These are phyloP conservation scores for Virgularia gustaviana DNA, from an alignment of 92 coral and sea anemone genomes.

Conservation along the genomic window DNA sequence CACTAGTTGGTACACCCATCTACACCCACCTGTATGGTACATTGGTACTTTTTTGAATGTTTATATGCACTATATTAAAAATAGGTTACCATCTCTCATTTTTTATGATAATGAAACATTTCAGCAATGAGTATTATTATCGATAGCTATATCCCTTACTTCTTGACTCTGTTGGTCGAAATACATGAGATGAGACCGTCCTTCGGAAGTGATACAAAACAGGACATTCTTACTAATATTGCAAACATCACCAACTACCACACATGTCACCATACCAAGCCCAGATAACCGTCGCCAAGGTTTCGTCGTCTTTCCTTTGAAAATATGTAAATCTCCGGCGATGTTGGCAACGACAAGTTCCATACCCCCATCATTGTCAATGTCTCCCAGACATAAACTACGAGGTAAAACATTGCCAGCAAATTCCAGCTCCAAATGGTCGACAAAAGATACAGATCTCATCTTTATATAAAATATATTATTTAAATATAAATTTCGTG, in stretches of 20 bases:
- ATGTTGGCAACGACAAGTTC: constrained; percentile 78
- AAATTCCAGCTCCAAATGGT: constrained; percentile 77
- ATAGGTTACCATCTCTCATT: no score
- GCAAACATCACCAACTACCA: constrained; percentile 79
- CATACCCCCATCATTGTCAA: constrained; percentile 72
- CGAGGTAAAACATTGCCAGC: constrained; percentile 71
- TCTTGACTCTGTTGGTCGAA: constrained; percentile 7
- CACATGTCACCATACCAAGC: constrained; percentile 84
- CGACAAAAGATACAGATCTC: constrained; percentile 90
- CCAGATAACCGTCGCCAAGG: constrained; percentile 69
- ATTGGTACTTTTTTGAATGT: no score
- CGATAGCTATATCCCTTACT: neutral
- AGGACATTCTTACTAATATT: constrained; percentile 67
- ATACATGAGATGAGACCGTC: constrained; percentile 75
- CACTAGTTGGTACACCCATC: no score
- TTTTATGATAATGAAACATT: no score
- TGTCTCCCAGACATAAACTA: constrained; percentile 72
- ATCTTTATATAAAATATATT: neutral
- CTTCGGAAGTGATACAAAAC: constrained; percentile 80
- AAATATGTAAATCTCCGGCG: constrained; percentile 76
- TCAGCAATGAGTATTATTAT: no score
- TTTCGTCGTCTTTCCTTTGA: constrained; percentile 61
- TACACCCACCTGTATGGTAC: no score
- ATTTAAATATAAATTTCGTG: neutral
- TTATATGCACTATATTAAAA: no score